phyloP scores from a whole-genome alignment of 2,113 vertebrate genomes.

The Chamaea fasciata region DNA sequence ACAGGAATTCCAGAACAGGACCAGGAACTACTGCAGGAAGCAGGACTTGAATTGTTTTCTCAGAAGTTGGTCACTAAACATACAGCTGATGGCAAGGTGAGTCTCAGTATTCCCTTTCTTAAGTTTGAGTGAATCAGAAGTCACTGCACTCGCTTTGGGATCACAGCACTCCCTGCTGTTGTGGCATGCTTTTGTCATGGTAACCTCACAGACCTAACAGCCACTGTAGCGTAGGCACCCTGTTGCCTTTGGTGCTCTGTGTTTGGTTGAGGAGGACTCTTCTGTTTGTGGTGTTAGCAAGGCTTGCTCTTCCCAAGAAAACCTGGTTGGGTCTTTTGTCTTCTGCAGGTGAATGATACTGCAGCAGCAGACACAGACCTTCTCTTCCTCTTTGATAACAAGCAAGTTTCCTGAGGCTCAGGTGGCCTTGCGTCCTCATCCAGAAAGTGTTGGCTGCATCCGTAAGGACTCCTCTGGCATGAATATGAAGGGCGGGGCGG shows the following conservation, averaged over 20 bases:
- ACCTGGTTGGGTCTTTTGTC: not conserved
- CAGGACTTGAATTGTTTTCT: slow-evolving; percentile 84
- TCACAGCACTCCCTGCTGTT: not conserved
- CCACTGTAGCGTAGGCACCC: not conserved
- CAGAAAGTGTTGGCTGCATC: slow-evolving; percentile 88
- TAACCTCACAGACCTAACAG: not conserved
- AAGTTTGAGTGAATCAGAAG: not conserved
- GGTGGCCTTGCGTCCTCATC: slow-evolving; percentile 83
- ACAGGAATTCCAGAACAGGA: slow-evolving; percentile 81
- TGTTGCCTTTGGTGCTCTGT: not conserved
- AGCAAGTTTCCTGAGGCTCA: slow-evolving; percentile 86
- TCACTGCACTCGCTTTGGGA: not conserved
- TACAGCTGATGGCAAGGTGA: slow-evolving; percentile 82
- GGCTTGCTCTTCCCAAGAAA: not conserved
- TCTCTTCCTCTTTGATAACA: slow-evolving; percentile 95
- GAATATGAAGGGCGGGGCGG: not conserved
- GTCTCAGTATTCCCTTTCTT: not conserved
- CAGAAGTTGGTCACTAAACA: slow-evolving; percentile 79
- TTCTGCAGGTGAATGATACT: slow-evolving; percentile 81
- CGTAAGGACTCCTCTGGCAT: slow-evolving; percentile 75
- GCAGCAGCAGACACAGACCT: slow-evolving; percentile 82
- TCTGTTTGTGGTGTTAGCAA: not conserved
- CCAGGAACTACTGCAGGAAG: slow-evolving; percentile 94
- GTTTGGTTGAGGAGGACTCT: not conserved
- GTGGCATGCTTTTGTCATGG: not conserved